Evolutionary conservation across 37 sponge, comb jelly and placozoan species (phyloP), one percentile per base, ranked within the genome.

Genomic region (Hormiphora californensis): DNA sequence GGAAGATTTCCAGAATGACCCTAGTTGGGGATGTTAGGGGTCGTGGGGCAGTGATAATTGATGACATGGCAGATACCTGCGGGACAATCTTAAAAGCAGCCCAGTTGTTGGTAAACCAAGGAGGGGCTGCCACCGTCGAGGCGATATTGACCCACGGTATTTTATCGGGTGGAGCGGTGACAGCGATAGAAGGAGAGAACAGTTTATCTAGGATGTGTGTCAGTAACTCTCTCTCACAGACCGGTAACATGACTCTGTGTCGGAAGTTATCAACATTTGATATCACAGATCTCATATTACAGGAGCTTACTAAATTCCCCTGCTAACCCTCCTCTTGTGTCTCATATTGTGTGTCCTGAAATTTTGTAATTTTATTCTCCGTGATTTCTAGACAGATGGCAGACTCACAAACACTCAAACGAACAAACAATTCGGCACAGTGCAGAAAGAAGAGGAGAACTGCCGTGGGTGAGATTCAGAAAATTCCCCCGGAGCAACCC

Each of bases 41-140:
- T 21, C 9, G 36, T 4, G 43, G 12, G 4, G 46, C 81, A 33
- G 46, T 73, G 4, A 73, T 73, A 3, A 36, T 73, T 21, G 81
- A 73, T 73, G 81, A 73, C 43, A 73, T 73, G 81, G 81, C 81
- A 8, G 81, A 73, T 36, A 43, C 81, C 1, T 73, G 81, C 43
- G 81, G 81, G 8, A 73, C 81, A 27, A 46, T 73, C 25, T 11
- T 73, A 2, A 73, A 73, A 73, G 81, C 81, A 27, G 81, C 81
- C 19, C 28, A 73, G 21, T 41, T 73, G 23, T 28, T 73, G 36
- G 43, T 73, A 22, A 9, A 73, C 28, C 40, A 40, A 3, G 81
- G 81, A 25, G n/a, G n/a, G n/a, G 41, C 81, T 1, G 23, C 8
- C 25, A 28, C 40, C 4, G 81, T 73, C 4, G 46, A 73, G 35